A percentile compares a stretch with the other conserved stretches of the same genome.
Evolutionary conservation across 1,140 invertebrate genomes (phyloP).

Genomic region (Tetramorium parvispinum): DNA sequence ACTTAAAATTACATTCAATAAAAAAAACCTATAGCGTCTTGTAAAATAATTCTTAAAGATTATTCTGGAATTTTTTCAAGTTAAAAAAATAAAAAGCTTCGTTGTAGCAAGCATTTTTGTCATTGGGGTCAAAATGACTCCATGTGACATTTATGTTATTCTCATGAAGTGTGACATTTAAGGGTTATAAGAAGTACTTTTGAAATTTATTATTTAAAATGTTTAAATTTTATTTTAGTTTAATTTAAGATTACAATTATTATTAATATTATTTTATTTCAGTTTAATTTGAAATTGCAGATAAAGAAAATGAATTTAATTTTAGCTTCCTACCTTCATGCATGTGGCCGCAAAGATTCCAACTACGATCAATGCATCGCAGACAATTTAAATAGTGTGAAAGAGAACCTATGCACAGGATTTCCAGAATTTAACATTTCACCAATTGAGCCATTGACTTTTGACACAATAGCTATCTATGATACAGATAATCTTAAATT

Average conservation of each 20-base stretch:
- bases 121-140: too few relatives aligned
- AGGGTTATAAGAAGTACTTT: too few relatives aligned
- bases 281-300: neutral
- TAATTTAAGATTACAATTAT: neutral
- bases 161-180: too few relatives aligned
- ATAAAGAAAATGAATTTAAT: neutral
- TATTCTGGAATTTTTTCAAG: too few relatives aligned
- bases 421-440: conserved; percentile 85
- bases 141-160: too few relatives aligned
- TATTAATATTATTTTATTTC: neutral
- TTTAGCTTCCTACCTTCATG: conserved; percentile 88
- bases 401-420: conserved; percentile 85
- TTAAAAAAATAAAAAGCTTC: too few relatives aligned
- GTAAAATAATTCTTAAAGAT: too few relatives aligned
- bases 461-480: neutral
- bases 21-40: too few relatives aligned
- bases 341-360: conserved; percentile 88
- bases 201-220: neutral
- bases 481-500: neutral
- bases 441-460: conserved; percentile 87
- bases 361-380: conserved; percentile 87
- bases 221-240: neutral
- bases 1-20: too few relatives aligned
- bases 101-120: too few relatives aligned
- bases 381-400: conserved; percentile 86